A percentile compares a stretch with the other conserved stretches of the same genome.
Conservation (phyloP, 2,797 vertebrate genomes). For the Thunnus albacares region DNA sequence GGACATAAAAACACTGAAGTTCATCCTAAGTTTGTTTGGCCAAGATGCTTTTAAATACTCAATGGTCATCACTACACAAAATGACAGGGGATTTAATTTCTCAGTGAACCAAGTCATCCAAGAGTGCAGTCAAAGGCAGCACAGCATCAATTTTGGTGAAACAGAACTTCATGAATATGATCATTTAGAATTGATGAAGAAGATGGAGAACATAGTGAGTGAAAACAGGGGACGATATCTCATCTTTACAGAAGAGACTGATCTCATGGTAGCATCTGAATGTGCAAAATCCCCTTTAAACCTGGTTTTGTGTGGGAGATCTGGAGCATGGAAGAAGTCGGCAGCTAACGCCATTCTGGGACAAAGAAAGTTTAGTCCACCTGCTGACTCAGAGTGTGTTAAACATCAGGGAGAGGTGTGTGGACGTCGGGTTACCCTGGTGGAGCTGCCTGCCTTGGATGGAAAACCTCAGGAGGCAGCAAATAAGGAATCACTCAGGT, state of each 20-base stretch:
- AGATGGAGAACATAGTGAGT: conserved; percentile 35
- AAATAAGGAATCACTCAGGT: background rate
- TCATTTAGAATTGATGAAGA: conserved; percentile 24
- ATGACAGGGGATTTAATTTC: background rate
- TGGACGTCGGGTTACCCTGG: conserved; percentile 11
- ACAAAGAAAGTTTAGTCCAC: background rate
- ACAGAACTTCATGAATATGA: rapidly evolving
- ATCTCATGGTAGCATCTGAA: background rate
- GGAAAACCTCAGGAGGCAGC: background rate
- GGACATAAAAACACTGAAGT: conserved; percentile 18
- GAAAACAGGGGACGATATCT: conserved; percentile 36
- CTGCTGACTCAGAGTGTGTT: background rate
- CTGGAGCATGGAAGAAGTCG: background rate
- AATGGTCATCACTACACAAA: conserved; percentile 14
- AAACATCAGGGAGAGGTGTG: conserved; percentile 11
- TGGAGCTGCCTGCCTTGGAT: conserved; percentile 34
- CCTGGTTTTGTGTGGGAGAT: conserved; percentile 48
- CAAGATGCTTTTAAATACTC: conserved; percentile 34
- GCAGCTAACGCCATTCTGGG: conserved; percentile 23
- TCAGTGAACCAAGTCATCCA: conserved; percentile 26
- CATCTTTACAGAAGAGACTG: conserved; percentile 5
- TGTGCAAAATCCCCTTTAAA: conserved; percentile 21
- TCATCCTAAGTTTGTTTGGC: conserved; percentile 40
- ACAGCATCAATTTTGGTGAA: conserved; percentile 20
- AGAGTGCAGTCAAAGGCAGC: conserved; percentile 31